Evolutionary conservation across 1,140 invertebrate species (phyloP).

Genomic region (Olivierus martensii): DNA sequence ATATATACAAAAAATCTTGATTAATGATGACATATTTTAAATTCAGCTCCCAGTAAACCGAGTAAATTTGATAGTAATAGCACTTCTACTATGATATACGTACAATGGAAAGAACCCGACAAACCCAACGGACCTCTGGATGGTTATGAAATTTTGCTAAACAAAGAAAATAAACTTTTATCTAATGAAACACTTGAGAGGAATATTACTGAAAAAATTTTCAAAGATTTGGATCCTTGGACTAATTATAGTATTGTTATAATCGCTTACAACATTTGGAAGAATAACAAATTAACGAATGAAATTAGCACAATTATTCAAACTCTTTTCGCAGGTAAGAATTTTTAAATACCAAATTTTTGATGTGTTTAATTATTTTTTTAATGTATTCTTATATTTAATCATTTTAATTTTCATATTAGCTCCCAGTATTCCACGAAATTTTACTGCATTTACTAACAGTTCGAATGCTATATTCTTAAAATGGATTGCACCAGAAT

Average conservation of each 20-base stretch:
- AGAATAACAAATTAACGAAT: conserved; percentile 27
- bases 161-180: neutral
- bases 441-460: neutral
- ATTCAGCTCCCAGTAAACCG: too few species aligned
- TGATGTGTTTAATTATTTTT: neutral
- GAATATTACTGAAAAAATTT: neutral
- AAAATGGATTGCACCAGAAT: neutral
- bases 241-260: conserved; percentile 35
- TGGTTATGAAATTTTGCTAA: neutral
- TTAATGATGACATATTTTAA: too few species aligned
- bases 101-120: neutral
- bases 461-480: neutral
- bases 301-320: conserved; percentile 21
- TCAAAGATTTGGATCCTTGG: conserved; percentile 10
- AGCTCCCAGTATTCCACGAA: neutral
- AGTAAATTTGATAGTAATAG: too few species aligned
- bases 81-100: neutral
- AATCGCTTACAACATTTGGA: conserved; percentile 33
- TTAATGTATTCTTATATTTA: neutral
- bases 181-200: neutral
- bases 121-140: neutral
- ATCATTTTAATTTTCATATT: neutral
- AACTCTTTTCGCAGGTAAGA: conserved; percentile 8
- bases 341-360: too few species aligned
- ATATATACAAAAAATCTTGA: too few species aligned